Percentiles rank a stretch among this genome's conserved stretches.
Evolutionary conservation across 1,140 invertebrate species (phyloP).

Genomic region (Archegozetes longisetosus): DNA sequence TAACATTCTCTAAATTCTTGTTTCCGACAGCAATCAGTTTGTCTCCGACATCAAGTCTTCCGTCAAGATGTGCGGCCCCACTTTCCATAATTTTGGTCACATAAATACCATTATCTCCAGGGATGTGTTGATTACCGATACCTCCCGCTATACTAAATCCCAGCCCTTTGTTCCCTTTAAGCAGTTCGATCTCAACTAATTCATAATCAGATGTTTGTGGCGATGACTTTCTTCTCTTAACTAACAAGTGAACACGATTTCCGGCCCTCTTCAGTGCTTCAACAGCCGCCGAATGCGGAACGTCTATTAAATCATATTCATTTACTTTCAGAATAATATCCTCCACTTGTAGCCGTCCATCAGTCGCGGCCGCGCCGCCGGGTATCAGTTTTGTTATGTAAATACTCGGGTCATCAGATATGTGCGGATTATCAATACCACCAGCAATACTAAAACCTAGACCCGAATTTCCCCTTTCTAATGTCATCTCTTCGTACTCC

Average conservation of each 20-base stretch:
- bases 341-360: slow-evolving; percentile 66
- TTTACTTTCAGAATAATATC: slow-evolving; percentile 82
- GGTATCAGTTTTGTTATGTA: slow-evolving; percentile 98
- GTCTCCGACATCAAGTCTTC: slow-evolving; percentile 73
- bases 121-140: slow-evolving; percentile 90
- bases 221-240: slow-evolving; percentile 25
- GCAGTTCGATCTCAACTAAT: slow-evolving; percentile 67
- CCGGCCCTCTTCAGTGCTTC: slow-evolving; percentile 90
- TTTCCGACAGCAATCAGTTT: slow-evolving; percentile 82
- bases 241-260: slow-evolving; percentile 77
- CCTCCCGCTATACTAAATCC: slow-evolving; percentile 96
- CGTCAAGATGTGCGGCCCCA: slow-evolving; percentile 83
- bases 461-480: slow-evolving; percentile 38
- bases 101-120: slow-evolving; percentile 95
- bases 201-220: too few species aligned
- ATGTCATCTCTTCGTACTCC: slow-evolving; percentile 65
- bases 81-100: slow-evolving; percentile 97
- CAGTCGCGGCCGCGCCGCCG: slow-evolving; percentile 84
- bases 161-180: slow-evolving; percentile 79
- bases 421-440: slow-evolving; percentile 85
- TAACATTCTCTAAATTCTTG: slow-evolving; percentile 66
- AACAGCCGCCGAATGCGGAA: slow-evolving; percentile 80
- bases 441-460: slow-evolving; percentile 95
- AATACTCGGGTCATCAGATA: slow-evolving; percentile 52
- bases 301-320: slow-evolving; percentile 71